Evolutionary conservation across 1,140 invertebrate species (phyloP), one percentile per base, ranked within the genome.

Genomic region (Dolichoris vasculosae): DNA sequence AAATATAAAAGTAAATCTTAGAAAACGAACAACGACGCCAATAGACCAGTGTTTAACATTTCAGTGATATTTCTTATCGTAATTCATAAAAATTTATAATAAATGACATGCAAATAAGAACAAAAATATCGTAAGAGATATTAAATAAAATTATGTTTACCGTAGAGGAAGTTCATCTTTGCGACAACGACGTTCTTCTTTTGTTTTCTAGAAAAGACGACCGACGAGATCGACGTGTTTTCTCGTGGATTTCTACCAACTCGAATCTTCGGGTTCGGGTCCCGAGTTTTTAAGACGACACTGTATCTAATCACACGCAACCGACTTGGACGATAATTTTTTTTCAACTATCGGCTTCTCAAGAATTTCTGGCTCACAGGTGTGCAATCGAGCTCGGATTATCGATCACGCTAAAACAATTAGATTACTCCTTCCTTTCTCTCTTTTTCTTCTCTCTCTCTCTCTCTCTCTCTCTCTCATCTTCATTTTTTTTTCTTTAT

Each of bases 281-380:
- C 38, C 55, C 35, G 35, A 46, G 40, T 81, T 69, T 81, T 81
- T 69, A 81, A 67, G 63, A 46, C 63, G 0, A 2, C 26, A 11
- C 79, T 63, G 78, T 80, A 81, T 81, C 79, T 81, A 81, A 81
- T 81, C 79, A 35, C 63, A n/a, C 38, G 51, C 40, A 59, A 46
- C 51, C n/a, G 38, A n/a, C 73, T 83, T 17, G 63, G 13, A 69
- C 63, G 79, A 81, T 80, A 43, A 80, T 81, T 69, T 26, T 48
- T n/a, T 46, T 26, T 81, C 76, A 35, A 81, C 79, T 81, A 48
- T 67, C 63, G 9, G 23, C 3, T 63, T 17, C 11, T 67, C n/a
- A n/a, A 48, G 43, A 81, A 13, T 30, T 83, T 26, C 32, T 46
- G 71, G 7, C 13, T 32, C 38, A 8, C 73, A 84, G 75, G 75